phyloP scores from a whole-genome alignment of 2,888 invertebrate genomes.

The Schizaphis graminum region DNA sequence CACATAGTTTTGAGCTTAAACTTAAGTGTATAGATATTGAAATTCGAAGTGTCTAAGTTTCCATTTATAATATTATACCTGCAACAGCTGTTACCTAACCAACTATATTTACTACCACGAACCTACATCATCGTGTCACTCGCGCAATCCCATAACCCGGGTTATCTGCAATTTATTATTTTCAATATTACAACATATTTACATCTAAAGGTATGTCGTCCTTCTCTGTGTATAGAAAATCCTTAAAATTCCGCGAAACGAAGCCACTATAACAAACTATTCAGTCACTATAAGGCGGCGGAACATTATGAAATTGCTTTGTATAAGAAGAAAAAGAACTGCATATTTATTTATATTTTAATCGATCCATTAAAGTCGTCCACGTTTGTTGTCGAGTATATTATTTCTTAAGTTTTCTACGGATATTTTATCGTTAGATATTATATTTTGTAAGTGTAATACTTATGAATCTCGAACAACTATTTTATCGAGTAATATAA shows the following conservation, averaged over 20 bases:
- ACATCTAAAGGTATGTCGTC: background rate
- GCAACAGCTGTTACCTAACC: background rate
- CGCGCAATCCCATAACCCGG: background rate
- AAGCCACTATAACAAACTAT: background rate
- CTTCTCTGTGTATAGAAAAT: background rate
- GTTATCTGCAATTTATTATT: slow-evolving; percentile 6
- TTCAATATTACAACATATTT: background rate
- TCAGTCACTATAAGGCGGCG: background rate
- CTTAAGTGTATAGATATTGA: slow-evolving; percentile 3
- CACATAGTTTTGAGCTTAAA: background rate
- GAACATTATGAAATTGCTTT: background rate
- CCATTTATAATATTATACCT: background rate
- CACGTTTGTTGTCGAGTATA: background rate
- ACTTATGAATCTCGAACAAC: background rate
- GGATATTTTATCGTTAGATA: background rate
- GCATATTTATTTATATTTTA: background rate
- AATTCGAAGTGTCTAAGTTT: background rate
- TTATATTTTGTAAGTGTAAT: background rate
- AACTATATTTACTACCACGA: background rate
- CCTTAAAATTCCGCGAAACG: background rate
- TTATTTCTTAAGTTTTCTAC: background rate
- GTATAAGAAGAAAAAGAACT: background rate
- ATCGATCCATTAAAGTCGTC: background rate
- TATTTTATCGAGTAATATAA: background rate
- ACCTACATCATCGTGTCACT: background rate